phyloP scores from a whole-genome alignment of 1,140 invertebrate species.

The Nilaparvata lugens region DNA sequence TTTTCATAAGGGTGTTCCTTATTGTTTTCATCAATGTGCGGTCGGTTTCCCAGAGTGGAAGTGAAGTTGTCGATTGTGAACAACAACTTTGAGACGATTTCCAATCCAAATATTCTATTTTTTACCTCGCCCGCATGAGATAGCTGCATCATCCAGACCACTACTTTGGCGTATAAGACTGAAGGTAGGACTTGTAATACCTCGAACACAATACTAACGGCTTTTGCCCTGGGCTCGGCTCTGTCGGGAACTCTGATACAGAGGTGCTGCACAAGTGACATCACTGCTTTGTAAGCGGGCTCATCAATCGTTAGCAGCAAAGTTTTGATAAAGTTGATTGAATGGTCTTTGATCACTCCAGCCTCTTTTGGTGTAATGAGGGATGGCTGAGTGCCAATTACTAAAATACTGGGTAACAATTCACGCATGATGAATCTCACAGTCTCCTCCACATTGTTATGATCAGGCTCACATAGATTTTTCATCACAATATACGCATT shows the following conservation, averaged over 20 bases:
- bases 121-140: conserved; percentile 40
- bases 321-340: conserved; percentile 41
- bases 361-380: conserved; percentile 33
- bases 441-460: conserved; percentile 39
- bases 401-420: conserved; percentile 39
- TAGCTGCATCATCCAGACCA: conserved; percentile 43
- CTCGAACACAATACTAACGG: conserved; percentile 40
- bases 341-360: conserved; percentile 38
- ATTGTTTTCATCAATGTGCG: too few relatives aligned
- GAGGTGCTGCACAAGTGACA: conserved; percentile 46
- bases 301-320: conserved; percentile 36
- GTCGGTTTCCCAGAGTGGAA: background rate
- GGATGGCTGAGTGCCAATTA: conserved; percentile 34
- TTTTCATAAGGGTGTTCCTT: too few relatives aligned
- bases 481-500: conserved; percentile 40
- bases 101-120: conserved; percentile 44
- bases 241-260: conserved; percentile 47
- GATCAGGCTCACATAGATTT: conserved; percentile 38
- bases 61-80: conserved; percentile 5
- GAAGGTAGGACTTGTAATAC: conserved; percentile 38
- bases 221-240: conserved; percentile 44
- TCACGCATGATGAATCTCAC: conserved; percentile 40
- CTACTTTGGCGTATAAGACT: conserved; percentile 31
- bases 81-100: conserved; percentile 44
- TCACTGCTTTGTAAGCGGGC: conserved; percentile 33